A percentile compares a stretch with the other conserved stretches of the same genome.
Evolutionary conservation across 2,888 invertebrate species (phyloP).

Genomic region (Caenorhabditis sp.): DNA sequence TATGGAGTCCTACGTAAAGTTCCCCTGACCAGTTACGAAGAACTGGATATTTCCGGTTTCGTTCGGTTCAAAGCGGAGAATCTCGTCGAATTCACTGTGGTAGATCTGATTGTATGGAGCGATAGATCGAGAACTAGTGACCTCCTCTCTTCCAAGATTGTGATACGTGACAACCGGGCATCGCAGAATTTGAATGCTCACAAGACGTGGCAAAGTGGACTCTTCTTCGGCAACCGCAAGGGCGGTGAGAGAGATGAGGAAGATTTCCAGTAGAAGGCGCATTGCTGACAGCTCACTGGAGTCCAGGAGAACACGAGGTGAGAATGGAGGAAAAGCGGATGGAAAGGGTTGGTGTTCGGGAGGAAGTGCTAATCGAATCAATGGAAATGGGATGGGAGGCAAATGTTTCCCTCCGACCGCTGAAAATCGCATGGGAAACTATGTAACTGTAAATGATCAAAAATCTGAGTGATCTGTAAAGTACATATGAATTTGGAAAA

Average conservation of each 20-base stretch:
- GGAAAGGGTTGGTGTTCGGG: too few species aligned
- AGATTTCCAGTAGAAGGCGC: not conserved
- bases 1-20: too few species aligned
- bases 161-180: conserved; percentile 4
- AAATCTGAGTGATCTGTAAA: too few species aligned
- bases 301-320: not conserved
- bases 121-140: not conserved
- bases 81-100: conserved; percentile 23
- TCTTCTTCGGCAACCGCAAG: too few species aligned
- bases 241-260: not conserved
- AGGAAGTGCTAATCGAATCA: too few species aligned
- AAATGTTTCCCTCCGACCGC: too few species aligned
- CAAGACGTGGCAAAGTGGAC: conserved; percentile 1
- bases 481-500: too few species aligned
- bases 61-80: conserved; percentile 4
- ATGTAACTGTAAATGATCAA: too few species aligned
- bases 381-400: too few species aligned
- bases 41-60: conserved; percentile 25
- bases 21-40: conserved; percentile 9
- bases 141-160: not conserved
- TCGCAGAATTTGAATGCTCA: conserved; percentile 23
- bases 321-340: too few species aligned
- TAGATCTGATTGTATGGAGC: not conserved
- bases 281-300: not conserved
- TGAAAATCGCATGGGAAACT: too few species aligned